Base-by-base conservation (phyloP, 1,140 invertebrate species). In the Chrysomallon squamiferum region DNA sequence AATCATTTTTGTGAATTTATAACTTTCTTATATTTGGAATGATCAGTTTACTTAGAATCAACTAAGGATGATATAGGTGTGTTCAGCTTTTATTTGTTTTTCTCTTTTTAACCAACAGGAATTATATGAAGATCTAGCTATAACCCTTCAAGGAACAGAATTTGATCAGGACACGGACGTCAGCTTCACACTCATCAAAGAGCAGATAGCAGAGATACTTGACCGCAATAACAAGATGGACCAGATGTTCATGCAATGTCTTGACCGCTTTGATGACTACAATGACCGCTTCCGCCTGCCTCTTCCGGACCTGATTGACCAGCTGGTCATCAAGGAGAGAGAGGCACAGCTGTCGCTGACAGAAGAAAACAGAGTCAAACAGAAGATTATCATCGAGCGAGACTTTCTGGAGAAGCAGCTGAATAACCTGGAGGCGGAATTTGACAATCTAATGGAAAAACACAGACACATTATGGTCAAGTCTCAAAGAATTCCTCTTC, bases 251-350 rank as follows among this genome's bases (percentile, higher is more conserved):
- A 47, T 69, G 45, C 52, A 69, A 25, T 69, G 68, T 60, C 30
- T 65, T 50, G 63, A 69, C 30, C 65, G 65, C 49, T 69, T 69
- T 49, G 66, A 68, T 32, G 68, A 69, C 20, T 25, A 54, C 15
- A 9, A 15, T 2, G 68, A 69, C 59, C 54, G 56, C 9, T 65
- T 65, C 41, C 43, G 62, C 13, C 27, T 58, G 29, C 11, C 59
- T 35, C 54, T 69, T 3, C 62, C 68, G 1, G 62, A 69, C 4
- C 62, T 69, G 13, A 65, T 69, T 6, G 68, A 65, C 20, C 15
- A 59, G 30, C n/a, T 32, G 22, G 20, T 62, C 13, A 27, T 54
- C 2, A 20, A 13, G 22, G 50, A 54, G 50, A 54, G 50, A 54
- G 50, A 54, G 22, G 22, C 29, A 25, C 22, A 27, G 22, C 15